phyloP scores from a whole-genome alignment of 2,113 vertebrate genomes.

The Pithys albifrons region DNA sequence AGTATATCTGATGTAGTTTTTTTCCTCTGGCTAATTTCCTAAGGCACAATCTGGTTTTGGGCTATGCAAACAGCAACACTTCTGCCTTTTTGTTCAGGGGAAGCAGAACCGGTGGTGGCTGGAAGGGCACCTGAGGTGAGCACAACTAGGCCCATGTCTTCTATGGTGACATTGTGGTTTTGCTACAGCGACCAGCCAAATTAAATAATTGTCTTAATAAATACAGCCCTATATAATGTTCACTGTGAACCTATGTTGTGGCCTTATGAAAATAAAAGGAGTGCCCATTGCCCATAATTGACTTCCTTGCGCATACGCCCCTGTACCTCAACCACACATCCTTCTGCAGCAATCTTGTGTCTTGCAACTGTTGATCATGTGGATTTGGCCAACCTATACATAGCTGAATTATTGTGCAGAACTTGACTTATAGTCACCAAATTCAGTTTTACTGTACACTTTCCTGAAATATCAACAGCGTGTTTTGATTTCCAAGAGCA shows the following conservation, averaged over 20 bases:
- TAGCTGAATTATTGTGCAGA: background rate
- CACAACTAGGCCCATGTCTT: background rate
- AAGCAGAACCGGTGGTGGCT: slow-evolving; percentile 9
- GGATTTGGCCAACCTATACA: slow-evolving; percentile 32
- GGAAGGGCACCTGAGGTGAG: slow-evolving; percentile 63
- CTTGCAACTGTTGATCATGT: background rate
- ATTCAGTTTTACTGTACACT: slow-evolving; percentile 56
- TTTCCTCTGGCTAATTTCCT: slow-evolving; percentile 55
- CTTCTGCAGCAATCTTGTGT: background rate
- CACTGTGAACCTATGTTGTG: slow-evolving; percentile 27
- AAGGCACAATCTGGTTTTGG: slow-evolving; percentile 47
- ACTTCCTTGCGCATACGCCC: background rate
- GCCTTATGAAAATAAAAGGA: slow-evolving; percentile 35
- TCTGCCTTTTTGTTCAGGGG: slow-evolving; percentile 26
- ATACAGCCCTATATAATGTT: slow-evolving; percentile 33
- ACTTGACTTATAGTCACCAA: slow-evolving; percentile 30
- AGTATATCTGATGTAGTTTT: background rate
- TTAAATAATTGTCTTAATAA: slow-evolving; percentile 59
- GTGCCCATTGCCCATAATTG: background rate
- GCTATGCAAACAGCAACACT: slow-evolving; percentile 52
- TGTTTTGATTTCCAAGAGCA: slow-evolving; percentile 57
- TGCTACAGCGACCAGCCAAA: slow-evolving; percentile 26
- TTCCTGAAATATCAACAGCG: slow-evolving; percentile 66
- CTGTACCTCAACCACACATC: background rate
- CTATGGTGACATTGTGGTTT: slow-evolving; percentile 57